Conservation (phyloP, 2,888 invertebrate genomes). For the Dioctria rufipes region DNA sequence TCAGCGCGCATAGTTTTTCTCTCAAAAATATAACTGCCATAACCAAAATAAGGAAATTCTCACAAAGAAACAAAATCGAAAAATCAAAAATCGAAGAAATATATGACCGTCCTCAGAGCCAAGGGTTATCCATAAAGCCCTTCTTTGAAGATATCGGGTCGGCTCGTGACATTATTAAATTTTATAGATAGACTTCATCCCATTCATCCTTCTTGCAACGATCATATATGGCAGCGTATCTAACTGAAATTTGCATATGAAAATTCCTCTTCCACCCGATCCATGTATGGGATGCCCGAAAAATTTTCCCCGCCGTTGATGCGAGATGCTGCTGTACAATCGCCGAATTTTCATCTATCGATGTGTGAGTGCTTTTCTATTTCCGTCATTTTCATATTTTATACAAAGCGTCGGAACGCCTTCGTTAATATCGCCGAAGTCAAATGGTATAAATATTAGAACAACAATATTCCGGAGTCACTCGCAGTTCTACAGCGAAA, state of each 20-base stretch:
- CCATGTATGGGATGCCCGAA: constrained; percentile 60
- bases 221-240: constrained; percentile 60
- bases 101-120: not conserved
- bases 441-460: constrained; percentile 71
- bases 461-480: constrained; percentile 69
- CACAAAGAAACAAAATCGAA: constrained; percentile 8
- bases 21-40: constrained; percentile 22
- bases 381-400: constrained; percentile 57
- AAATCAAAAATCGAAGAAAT: constrained; percentile 26
- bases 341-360: constrained; percentile 8
- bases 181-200: constrained; percentile 7
- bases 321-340: not conserved
- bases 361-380: constrained; percentile 55
- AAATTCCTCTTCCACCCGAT: constrained; percentile 51
- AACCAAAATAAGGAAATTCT: constrained; percentile 49
- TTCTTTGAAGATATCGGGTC: not conserved
- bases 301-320: constrained; percentile 51
- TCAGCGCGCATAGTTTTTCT: constrained; percentile 34
- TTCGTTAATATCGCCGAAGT: constrained; percentile 53
- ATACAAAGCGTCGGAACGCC: constrained; percentile 55
- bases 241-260: constrained; percentile 56
- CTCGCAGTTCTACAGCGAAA: constrained; percentile 72
- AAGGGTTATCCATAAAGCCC: too few relatives aligned
- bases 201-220: constrained; percentile 49
- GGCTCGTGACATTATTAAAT: too few relatives aligned